Conservation (phyloP, 2,113 vertebrate genomes). For the Morphnarchus princeps region DNA sequence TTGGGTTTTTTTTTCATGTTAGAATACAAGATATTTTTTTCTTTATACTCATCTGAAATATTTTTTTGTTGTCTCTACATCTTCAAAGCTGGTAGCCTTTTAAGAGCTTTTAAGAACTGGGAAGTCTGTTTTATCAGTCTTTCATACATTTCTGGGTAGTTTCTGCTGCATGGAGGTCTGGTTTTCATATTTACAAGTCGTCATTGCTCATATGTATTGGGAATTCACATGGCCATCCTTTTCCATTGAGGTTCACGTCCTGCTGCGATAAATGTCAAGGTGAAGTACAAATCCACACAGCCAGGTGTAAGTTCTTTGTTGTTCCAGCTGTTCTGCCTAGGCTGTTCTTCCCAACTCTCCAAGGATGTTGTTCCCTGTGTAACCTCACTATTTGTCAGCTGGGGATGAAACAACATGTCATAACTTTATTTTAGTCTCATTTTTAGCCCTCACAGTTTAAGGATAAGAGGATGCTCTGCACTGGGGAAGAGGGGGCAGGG, state of each 20-base stretch:
- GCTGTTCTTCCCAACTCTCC: background rate
- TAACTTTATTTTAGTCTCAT: background rate
- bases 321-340: background rate
- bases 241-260: background rate
- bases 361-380: background rate
- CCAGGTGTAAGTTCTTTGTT: background rate
- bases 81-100: background rate
- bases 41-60: background rate
- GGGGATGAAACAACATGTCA: background rate
- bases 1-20: background rate
- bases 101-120: background rate
- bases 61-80: background rate
- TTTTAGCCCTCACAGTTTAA: background rate
- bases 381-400: background rate
- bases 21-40: background rate
- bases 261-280: background rate
- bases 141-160: background rate
- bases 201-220: background rate
- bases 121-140: background rate
- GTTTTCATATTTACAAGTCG: background rate
- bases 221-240: background rate
- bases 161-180: background rate
- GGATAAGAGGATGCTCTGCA: background rate
- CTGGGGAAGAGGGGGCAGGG: accelerated
- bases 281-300: background rate